Conservation (phyloP, 1,140 invertebrate genomes). For the Musca vetustissima region DNA sequence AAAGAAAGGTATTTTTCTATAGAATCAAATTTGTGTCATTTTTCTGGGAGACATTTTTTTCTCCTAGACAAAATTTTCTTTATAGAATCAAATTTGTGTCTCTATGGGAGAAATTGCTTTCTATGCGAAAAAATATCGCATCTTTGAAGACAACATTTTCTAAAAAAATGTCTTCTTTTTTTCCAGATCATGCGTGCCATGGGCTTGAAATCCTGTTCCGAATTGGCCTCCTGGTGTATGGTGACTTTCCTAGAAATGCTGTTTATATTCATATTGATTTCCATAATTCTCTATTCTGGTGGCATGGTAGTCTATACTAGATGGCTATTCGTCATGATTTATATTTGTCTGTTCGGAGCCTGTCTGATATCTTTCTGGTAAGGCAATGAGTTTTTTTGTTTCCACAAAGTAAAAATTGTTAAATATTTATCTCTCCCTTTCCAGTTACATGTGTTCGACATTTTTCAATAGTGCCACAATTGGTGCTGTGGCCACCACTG, state of each 20-base stretch:
- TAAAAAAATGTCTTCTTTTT: background rate
- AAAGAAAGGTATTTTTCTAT: too few species aligned
- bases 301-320: conserved; percentile 62
- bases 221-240: conserved; percentile 65
- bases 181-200: conserved; percentile 67
- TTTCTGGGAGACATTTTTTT: background rate
- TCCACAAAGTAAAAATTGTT: too few species aligned
- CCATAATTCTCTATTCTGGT: conserved; percentile 59
- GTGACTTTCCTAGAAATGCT: conserved; percentile 60
- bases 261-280: conserved; percentile 58
- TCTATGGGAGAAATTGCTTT: too few species aligned
- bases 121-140: too few species aligned
- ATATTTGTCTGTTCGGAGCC: conserved; percentile 62
- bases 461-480: conserved; percentile 66
- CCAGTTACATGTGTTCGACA: conserved; percentile 68
- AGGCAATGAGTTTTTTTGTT: conserved; percentile 34
- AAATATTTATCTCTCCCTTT: conserved; percentile 29
- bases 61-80: too few species aligned
- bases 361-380: conserved; percentile 66
- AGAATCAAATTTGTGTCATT: too few species aligned
- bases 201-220: conserved; percentile 64
- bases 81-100: too few species aligned
- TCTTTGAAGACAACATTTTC: too few species aligned
- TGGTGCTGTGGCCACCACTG: conserved; percentile 62
- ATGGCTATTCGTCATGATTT: conserved; percentile 59